Base-by-base conservation (phyloP, 2,113 vertebrate species). In the Boulengeromyrus knoepffleri region DNA sequence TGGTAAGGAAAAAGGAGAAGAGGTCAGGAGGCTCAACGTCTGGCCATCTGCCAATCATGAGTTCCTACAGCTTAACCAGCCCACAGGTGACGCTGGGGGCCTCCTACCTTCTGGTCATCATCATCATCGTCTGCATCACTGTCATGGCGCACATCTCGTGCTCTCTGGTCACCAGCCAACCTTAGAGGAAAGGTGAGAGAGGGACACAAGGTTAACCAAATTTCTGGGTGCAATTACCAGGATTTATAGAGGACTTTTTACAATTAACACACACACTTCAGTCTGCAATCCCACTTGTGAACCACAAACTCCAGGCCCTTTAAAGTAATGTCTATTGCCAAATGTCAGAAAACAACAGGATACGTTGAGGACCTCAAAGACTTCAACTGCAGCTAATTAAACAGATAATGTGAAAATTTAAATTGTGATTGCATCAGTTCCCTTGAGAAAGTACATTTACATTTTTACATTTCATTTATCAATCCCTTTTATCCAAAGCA, bases 111-210 rank as follows among this genome's bases (percentile, higher is more conserved):
- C 97, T 99, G 98, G 94, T 98, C 97, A 96, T 99, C 99, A 89
- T 97, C 97, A 89, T 99, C 99, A 89, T 99, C 99, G 93, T 99
- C 99, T 93, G 97, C 97, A 93, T 99, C 99, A 90, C 99, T 99
- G 96, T 99, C 99, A 94, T 97, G 97, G 92, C 97, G 98, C 95
- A 96, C 94, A 96, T 99, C 99, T 98, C 98, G 98, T 92, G 97
- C 97, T 95, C 98, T 97, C 94, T 97, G 97, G 94, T 99, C 99
- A 92, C 99, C 98, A 27, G 98, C 98, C 97, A 99, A 96, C 97
- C 98, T 99, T 89, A 46, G 49, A 91, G 66, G 21, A 74, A 3
- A 80, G 13, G 8, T 31, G 62, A 27, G 0, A 5, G 3, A 74
- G 19, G 3, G 36, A 21, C 21, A 7, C 4, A n/a, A 58, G 15